These are phyloP conservation scores for Sisyra nigra DNA, from an alignment of 2,888 invertebrate genomes.

Conservation along the genomic window DNA sequence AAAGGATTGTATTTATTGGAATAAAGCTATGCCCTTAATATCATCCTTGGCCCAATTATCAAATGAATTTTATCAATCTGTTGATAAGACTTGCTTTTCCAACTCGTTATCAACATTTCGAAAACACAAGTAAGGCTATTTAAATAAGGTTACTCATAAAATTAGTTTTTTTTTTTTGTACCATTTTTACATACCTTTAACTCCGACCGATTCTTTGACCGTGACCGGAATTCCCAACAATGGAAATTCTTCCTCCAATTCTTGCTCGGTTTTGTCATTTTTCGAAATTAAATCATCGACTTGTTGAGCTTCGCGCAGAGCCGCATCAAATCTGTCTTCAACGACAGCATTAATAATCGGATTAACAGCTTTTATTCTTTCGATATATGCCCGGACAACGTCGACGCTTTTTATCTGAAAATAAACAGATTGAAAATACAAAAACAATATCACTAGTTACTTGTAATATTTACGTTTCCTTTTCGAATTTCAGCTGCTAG, in stretches of 20 bases:
- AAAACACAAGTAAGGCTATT: too few relatives aligned
- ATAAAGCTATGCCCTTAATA: too few relatives aligned
- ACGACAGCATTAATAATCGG: slow-evolving; percentile 54
- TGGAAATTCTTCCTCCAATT: slow-evolving; percentile 28
- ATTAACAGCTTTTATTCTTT: slow-evolving; percentile 47
- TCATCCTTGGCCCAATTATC: too few relatives aligned
- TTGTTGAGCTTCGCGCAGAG: slow-evolving; percentile 42
- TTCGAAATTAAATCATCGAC: slow-evolving; percentile 28
- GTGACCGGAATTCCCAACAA: slow-evolving; percentile 69
- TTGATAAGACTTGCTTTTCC: too few relatives aligned
- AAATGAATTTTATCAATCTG: too few relatives aligned
- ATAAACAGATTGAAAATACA: not conserved
- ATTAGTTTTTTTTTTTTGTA: too few relatives aligned
- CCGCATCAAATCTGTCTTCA: slow-evolving; percentile 43
- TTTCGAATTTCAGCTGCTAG: too few relatives aligned
- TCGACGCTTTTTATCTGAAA: slow-evolving; percentile 41
- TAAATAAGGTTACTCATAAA: too few relatives aligned
- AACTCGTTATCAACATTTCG: too few relatives aligned
- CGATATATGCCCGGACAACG: slow-evolving; percentile 41
- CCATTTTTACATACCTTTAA: slow-evolving; percentile 50
- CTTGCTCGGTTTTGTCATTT: not conserved
- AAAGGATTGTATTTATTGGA: too few relatives aligned
- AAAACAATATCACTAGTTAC: too few relatives aligned
- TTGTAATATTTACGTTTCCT: too few relatives aligned
- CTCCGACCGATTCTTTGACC: slow-evolving; percentile 61